Conservation (phyloP, 2,113 vertebrate species). For the Chrysochloris asiatica region DNA sequence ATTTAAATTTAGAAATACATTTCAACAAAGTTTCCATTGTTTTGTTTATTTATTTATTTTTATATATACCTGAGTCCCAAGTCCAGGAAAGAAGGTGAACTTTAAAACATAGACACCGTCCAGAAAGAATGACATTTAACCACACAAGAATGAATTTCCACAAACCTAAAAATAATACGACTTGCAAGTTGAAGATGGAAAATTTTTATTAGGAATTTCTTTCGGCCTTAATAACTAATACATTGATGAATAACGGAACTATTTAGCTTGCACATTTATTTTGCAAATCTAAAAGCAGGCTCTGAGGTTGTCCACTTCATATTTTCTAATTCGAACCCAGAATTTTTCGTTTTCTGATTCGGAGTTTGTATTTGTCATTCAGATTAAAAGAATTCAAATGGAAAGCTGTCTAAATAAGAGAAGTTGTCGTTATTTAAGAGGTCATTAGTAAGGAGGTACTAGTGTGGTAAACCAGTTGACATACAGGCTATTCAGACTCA, state of each 20-base stretch:
- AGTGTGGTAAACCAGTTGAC: not conserved
- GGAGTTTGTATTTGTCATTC: not conserved
- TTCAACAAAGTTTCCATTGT: conserved; percentile 63
- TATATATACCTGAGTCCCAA: not conserved
- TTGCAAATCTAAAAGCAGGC: conserved; percentile 11
- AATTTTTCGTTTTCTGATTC: not conserved
- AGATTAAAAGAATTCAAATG: not conserved
- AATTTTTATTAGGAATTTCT: conserved; percentile 62
- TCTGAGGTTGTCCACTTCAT: not conserved
- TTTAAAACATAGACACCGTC: conserved; percentile 72
- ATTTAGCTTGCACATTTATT: conserved; percentile 5
- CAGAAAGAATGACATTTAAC: conserved; percentile 63
- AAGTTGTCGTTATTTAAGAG: not conserved
- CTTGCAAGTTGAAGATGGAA: conserved; percentile 39
- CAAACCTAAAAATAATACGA: conserved; percentile 56
- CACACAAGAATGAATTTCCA: conserved; percentile 50
- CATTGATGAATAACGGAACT: not conserved
- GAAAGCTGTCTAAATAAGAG: not conserved
- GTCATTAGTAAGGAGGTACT: not conserved
- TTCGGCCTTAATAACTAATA: conserved; percentile 17
- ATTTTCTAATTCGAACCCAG: not conserved
- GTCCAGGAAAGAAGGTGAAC: conserved; percentile 63
- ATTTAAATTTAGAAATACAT: conserved; percentile 27
- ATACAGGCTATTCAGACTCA: not conserved
- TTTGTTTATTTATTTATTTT: too few species aligned